A percentile compares a stretch with the other conserved stretches of the same genome.
These are phyloP conservation scores for Myiozetetes cayanensis DNA, from an alignment of 2,113 vertebrate genomes.

Conservation along the genomic window DNA sequence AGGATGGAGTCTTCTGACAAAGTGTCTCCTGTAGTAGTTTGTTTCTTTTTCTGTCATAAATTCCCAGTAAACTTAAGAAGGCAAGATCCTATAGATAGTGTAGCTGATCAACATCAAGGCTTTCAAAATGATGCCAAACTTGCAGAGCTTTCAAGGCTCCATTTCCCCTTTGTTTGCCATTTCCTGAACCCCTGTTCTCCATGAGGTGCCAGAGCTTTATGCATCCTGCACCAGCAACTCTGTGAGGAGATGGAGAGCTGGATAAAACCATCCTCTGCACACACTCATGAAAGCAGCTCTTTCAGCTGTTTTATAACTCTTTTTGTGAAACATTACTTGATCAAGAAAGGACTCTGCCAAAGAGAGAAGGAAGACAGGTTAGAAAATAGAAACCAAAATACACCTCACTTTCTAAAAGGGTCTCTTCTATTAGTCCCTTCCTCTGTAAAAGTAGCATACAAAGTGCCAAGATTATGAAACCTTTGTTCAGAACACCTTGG, in stretches of 20 bases:
- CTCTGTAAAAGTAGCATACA: neutral
- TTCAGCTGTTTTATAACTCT: neutral
- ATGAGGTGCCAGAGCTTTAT: neutral
- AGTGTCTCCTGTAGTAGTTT: neutral
- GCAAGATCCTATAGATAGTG: neutral
- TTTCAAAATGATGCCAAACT: neutral
- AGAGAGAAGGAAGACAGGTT: neutral
- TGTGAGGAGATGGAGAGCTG: accelerated
- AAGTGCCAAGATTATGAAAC: neutral
- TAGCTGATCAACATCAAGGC: neutral
- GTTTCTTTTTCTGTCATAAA: neutral
- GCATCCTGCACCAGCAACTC: accelerated
- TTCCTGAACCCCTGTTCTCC: neutral
- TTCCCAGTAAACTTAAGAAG: neutral
- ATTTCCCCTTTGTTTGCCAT: neutral
- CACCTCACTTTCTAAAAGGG: neutral
- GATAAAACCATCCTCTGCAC: neutral
- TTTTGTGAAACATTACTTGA: neutral
- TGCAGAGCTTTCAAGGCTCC: neutral
- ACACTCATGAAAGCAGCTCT: neutral
- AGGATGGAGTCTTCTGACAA: neutral
- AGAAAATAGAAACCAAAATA: neutral
- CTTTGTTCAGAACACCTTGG: neutral
- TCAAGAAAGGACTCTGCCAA: neutral
- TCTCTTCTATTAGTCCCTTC: neutral